phyloP scores from a whole-genome alignment of 2,888 invertebrate species.

The Ellobium chinense region DNA sequence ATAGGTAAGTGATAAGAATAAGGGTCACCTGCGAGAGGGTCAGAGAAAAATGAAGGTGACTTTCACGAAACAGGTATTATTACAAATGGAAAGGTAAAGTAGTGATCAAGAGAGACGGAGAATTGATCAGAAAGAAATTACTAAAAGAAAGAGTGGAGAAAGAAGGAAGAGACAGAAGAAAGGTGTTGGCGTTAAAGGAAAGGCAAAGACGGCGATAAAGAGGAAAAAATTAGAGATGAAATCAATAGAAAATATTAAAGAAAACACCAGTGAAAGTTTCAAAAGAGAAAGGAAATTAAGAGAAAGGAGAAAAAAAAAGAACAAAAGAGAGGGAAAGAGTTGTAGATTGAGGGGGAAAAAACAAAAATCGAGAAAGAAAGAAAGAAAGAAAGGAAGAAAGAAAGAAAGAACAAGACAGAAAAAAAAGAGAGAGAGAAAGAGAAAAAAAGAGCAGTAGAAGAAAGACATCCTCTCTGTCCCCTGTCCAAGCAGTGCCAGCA shows the following conservation, averaged over 20 bases:
- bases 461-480: neutral
- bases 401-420: neutral
- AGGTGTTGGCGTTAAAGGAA: neutral
- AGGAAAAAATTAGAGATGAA: neutral
- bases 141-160: neutral
- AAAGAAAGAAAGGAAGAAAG: neutral
- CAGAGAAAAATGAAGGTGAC: neutral
- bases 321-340: neutral
- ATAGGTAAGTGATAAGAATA: neutral
- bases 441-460: neutral
- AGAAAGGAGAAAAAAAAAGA: neutral
- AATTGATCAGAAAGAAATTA: neutral
- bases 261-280: neutral
- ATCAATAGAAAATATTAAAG: neutral
- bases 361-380: neutral
- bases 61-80: too few relatives aligned
- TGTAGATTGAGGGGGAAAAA: neutral
- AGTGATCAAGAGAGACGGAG: neutral
- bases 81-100: neutral
- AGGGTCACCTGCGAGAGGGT: neutral
- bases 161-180: neutral
- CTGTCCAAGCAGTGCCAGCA: neutral
- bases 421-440: slow-evolving; percentile 1
- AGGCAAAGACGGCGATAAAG: neutral
- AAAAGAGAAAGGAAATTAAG: neutral